Evolutionary conservation across 2,888 invertebrate genomes (phyloP).

Genomic region (Steinernema scapterisci): DNA sequence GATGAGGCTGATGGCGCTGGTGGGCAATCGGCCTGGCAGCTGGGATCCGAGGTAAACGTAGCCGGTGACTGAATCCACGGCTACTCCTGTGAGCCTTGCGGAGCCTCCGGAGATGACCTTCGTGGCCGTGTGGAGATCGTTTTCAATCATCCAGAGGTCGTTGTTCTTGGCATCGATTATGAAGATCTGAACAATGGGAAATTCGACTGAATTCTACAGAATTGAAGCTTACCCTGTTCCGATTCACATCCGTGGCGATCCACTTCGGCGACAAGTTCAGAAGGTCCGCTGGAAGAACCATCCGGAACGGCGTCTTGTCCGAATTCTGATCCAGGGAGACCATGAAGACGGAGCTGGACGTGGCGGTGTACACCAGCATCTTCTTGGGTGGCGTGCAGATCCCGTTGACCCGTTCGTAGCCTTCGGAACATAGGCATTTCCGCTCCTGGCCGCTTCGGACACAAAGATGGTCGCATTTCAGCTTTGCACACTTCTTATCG

Average conservation of each 20-base stretch:
- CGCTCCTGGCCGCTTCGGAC: constrained; percentile 32
- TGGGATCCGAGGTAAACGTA: constrained; percentile 38
- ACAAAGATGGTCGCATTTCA: constrained; percentile 40
- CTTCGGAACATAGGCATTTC: constrained; percentile 41
- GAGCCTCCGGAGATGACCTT: constrained; percentile 72
- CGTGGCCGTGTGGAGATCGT: constrained; percentile 75
- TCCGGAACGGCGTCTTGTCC: neutral
- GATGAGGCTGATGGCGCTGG: constrained; percentile 38
- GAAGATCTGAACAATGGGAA: neutral
- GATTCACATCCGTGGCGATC: neutral
- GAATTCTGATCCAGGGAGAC: neutral
- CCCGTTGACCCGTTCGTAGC: constrained; percentile 31
- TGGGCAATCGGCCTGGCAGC: constrained; percentile 37
- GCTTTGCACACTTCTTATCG: constrained; percentile 18
- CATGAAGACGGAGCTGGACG: neutral
- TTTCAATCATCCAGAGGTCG: constrained; percentile 74
- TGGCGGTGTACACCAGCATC: neutral
- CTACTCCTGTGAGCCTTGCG: constrained; percentile 40
- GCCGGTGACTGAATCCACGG: constrained; percentile 46
- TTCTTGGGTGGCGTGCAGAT: constrained; percentile 14
- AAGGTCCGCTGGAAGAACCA: neutral
- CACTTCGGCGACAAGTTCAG: neutral
- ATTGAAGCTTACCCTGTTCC: neutral
- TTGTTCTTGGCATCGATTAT: constrained; percentile 42
- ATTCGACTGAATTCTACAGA: neutral